phyloP scores from a whole-genome alignment of 2,113 vertebrate genomes.

The Planiliza haematocheilus region DNA sequence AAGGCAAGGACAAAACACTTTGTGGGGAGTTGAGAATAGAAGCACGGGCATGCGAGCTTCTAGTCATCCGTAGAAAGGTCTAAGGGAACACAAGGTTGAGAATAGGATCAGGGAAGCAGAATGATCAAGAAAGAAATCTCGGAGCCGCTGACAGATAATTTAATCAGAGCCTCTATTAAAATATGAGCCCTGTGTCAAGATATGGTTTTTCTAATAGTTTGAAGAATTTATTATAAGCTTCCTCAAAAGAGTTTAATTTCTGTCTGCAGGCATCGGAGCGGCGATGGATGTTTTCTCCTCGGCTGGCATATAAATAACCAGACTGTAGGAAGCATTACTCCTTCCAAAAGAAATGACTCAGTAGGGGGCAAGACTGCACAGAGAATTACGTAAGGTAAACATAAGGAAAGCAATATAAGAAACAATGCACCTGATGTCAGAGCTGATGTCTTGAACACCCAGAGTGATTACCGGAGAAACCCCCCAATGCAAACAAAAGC shows the following conservation, averaged over 20 bases:
- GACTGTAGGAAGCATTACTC: conserved; percentile 54
- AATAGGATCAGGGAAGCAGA: not conserved
- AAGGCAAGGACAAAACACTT: conserved; percentile 42
- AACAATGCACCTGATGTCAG: conserved; percentile 41
- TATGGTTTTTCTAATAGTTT: not conserved
- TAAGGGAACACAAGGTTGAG: not conserved
- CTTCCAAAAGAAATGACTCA: conserved; percentile 69
- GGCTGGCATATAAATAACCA: conserved; percentile 65
- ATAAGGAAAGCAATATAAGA: conserved; percentile 45
- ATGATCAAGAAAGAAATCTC: conserved; percentile 1
- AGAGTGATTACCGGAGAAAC: conserved; percentile 49
- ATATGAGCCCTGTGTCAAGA: conserved; percentile 2
- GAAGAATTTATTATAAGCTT: conserved; percentile 27
- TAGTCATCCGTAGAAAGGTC: not conserved
- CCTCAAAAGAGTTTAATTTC: conserved; percentile 31
- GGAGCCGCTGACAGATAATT: not conserved
- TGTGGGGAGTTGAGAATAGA: conserved; percentile 11
- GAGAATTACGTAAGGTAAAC: conserved; percentile 56
- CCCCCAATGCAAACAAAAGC: conserved; percentile 35
- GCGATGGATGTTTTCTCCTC: conserved; percentile 51
- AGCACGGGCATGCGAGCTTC: not conserved
- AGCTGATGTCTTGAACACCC: conserved; percentile 40
- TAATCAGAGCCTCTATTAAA: conserved; percentile 5
- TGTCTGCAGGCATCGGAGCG: conserved; percentile 18
- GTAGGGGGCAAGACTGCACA: conserved; percentile 50